phyloP scores from a whole-genome alignment of 2,113 vertebrate species.

The Hepsetus odoe region DNA sequence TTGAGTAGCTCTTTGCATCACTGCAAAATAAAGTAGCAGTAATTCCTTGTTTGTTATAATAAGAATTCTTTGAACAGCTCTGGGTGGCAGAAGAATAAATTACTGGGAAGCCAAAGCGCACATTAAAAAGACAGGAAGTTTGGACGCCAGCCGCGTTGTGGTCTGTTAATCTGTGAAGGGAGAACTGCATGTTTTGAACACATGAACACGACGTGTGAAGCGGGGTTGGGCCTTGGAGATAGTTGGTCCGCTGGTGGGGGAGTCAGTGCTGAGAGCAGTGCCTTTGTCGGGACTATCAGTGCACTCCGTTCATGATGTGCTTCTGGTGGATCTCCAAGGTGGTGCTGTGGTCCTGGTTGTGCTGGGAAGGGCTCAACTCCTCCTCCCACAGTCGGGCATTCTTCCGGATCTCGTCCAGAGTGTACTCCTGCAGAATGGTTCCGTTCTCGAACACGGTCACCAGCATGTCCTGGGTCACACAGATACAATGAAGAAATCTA shows the following conservation, averaged over 20 bases:
- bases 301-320: constrained; percentile 70
- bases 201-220: background rate
- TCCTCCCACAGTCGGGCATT: constrained; percentile 71
- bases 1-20: background rate
- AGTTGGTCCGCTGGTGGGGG: constrained; percentile 48
- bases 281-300: constrained; percentile 50
- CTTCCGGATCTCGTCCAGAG: constrained; percentile 77
- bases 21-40: background rate
- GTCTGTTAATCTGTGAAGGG: background rate
- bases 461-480: constrained; percentile 69
- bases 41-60: background rate
- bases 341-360: constrained; percentile 62
- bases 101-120: background rate
- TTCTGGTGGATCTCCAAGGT: constrained; percentile 62
- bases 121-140: background rate
- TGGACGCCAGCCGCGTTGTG: background rate
- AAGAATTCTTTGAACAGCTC: background rate
- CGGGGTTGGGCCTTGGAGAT: background rate
- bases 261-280: constrained; percentile 10
- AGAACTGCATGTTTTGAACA: background rate
- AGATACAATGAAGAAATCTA: background rate
- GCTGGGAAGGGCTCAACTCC: constrained; percentile 53
- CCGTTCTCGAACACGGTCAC: constrained; percentile 78
- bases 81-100: background rate
- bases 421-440: constrained; percentile 70